Percentiles rank a stretch among this genome's conserved stretches.
phyloP scores from a whole-genome alignment of 2,888 invertebrate species.

The Sinodicranocentrus sp. region DNA sequence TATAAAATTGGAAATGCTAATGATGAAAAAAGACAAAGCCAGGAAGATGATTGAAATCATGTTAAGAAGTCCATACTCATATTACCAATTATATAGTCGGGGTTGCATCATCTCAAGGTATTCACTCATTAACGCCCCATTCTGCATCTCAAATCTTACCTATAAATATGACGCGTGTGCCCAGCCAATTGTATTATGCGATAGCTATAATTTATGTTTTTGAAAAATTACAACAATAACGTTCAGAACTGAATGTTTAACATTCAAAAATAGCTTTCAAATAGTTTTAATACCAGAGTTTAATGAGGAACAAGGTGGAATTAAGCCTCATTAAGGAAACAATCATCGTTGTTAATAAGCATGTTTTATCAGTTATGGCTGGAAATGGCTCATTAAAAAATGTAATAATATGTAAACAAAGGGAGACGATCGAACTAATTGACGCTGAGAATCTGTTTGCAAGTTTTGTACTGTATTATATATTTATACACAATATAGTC shows the following conservation, averaged over 20 bases:
- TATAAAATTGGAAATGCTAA: conserved; percentile 36
- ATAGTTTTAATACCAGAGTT: conserved; percentile 33
- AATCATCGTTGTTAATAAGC: conserved; percentile 53
- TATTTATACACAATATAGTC: neutral
- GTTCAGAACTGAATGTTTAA: conserved; percentile 15
- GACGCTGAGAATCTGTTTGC: conserved; percentile 38
- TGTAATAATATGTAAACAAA: conserved; percentile 62
- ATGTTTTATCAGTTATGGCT: conserved; percentile 51
- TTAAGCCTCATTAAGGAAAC: conserved; percentile 64
- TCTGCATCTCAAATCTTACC: neutral
- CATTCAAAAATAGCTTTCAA: conserved; percentile 36
- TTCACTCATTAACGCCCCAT: conserved; percentile 16
- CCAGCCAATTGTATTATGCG: neutral
- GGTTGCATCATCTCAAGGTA: conserved; percentile 15
- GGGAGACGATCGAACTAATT: conserved; percentile 48
- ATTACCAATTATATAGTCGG: neutral
- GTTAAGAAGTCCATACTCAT: neutral
- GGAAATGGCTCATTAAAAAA: conserved; percentile 64
- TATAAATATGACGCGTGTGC: neutral
- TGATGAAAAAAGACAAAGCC: conserved; percentile 50
- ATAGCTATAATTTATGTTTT: neutral
- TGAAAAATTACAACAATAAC: conserved; percentile 8
- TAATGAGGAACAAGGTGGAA: conserved; percentile 60
- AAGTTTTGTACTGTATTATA: neutral
- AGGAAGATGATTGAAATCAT: conserved; percentile 59